Conservation (phyloP, 2,888 invertebrate species). For the Chloromyia formosa region DNA sequence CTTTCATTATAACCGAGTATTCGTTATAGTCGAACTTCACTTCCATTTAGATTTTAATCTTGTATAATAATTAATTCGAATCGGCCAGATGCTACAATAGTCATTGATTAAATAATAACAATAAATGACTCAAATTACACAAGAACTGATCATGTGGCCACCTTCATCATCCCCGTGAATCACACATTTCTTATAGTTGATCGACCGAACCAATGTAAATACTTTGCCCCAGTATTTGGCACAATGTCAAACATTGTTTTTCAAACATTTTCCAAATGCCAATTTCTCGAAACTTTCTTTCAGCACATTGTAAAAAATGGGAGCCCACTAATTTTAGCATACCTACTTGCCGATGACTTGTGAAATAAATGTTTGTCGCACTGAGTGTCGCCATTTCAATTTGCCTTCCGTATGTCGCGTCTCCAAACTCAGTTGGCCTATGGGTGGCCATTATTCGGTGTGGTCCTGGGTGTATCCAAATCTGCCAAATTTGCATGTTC, state of each 20-base stretch:
- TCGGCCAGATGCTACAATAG: too few species aligned
- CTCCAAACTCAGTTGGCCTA: not conserved
- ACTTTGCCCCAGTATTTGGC: not conserved
- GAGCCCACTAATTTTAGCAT: slow-evolving; percentile 3
- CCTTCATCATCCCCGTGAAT: too few species aligned
- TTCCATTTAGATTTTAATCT: too few species aligned
- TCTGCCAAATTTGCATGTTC: slow-evolving; percentile 35
- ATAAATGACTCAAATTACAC: too few species aligned
- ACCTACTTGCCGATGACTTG: slow-evolving; percentile 22
- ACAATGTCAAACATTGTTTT: not conserved
- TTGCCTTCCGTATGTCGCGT: slow-evolving; percentile 10
- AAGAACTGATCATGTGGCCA: too few species aligned
- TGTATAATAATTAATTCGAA: too few species aligned
- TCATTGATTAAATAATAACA: too few species aligned
- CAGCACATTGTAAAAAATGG: slow-evolving; percentile 37
- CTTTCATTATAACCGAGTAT: too few species aligned
- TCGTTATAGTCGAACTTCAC: too few species aligned
- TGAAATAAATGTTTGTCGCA: slow-evolving; percentile 12
- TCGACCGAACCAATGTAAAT: too few species aligned
- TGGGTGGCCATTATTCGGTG: slow-evolving; percentile 43
- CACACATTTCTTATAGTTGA: too few species aligned
- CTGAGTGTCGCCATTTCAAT: slow-evolving; percentile 18
- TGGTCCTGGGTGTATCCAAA: slow-evolving; percentile 41
- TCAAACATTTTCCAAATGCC: slow-evolving; percentile 17
- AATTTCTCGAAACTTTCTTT: slow-evolving; percentile 36